Base-by-base conservation (phyloP, 2,797 vertebrate genomes). In the Luscinia megarhynchos region DNA sequence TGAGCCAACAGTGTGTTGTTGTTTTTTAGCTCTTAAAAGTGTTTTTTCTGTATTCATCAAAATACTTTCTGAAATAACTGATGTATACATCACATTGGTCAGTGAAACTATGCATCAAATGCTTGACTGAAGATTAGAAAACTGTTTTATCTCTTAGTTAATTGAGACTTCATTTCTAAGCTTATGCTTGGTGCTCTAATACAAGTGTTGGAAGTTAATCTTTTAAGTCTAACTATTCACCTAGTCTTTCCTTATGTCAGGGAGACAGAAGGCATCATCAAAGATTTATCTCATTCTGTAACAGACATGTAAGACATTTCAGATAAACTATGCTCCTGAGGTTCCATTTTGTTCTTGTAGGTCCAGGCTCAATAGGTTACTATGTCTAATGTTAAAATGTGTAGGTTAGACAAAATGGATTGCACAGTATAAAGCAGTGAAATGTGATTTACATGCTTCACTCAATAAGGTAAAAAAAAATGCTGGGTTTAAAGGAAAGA, bases 151-250 rank as follows among this genome's bases (percentile, higher is more conserved):
- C 15, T 68, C 53, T 54, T 63, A 62, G 18, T 94, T 93, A 83
- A 79, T 51, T 90, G 64, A 83, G 79, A 89, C 32, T 50, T 90
- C 50, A 64, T 30, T 78, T 89, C 62, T 80, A 87, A 89, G 75
- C 40, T 84, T 45, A 77, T 70, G 19, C 27, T 87, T 87, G 29
- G 38, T 82, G 70, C 63, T 83, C 40, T 74, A 70, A 21, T 61
- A 29, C 51, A 73, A 89, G 43, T 92, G 72, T 87, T 87, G 91
- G 50, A 91, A 96, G 50, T 87, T 91, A 96, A 94, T 85, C 84
- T 66, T 87, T 89, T 90, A 94, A 90, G 48, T 84, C 36, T 69
- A 63, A 70, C 67, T 89, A 29, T 87, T 85, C 75, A 80, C 82
- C 84, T 90, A 72, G 58, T 72, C 51, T 83, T 48, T 91, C 32